A percentile compares a stretch with the other conserved stretches of the same genome.
Evolutionary conservation across 2,797 vertebrate species (phyloP).

Genomic region (Pempheris klunzingeri): DNA sequence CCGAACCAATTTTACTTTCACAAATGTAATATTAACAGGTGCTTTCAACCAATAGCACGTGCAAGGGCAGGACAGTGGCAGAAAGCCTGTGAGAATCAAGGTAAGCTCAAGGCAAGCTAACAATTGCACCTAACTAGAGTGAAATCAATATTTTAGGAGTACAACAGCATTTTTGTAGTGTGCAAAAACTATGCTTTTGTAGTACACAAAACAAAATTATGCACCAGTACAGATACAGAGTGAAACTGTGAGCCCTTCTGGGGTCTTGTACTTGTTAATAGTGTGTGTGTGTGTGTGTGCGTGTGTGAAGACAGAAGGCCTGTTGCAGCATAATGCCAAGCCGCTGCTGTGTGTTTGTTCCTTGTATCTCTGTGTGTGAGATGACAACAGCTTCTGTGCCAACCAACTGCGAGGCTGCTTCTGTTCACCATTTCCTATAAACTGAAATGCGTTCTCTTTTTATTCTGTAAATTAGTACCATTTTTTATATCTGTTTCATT

Average conservation of each 20-base stretch:
- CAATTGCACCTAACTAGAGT: neutral
- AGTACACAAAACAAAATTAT: neutral
- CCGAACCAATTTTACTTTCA: too few relatives aligned
- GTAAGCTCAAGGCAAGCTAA: too few relatives aligned
- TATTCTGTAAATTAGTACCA: neutral
- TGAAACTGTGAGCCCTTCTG: neutral
- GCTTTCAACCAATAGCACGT: too few relatives aligned
- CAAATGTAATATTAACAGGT: too few relatives aligned
- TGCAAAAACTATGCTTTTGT: neutral
- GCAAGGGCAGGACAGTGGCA: too few relatives aligned
- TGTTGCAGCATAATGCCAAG: conserved; percentile 38
- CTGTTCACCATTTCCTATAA: conserved; percentile 18
- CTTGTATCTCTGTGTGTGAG: neutral
- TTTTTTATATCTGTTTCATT: neutral
- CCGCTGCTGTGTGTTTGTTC: conserved; percentile 44
- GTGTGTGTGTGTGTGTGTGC: neutral
- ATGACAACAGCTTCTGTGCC: conserved; percentile 33
- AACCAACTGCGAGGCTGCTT: conserved; percentile 41
- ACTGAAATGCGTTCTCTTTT: neutral
- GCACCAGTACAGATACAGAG: neutral
- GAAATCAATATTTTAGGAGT: neutral
- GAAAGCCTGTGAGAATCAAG: too few relatives aligned
- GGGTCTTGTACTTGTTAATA: too few relatives aligned
- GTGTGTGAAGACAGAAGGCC: conserved; percentile 35
- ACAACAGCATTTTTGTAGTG: neutral